phyloP scores from a whole-genome alignment of 2,113 vertebrate species.

The Bambusicola thoracicus region DNA sequence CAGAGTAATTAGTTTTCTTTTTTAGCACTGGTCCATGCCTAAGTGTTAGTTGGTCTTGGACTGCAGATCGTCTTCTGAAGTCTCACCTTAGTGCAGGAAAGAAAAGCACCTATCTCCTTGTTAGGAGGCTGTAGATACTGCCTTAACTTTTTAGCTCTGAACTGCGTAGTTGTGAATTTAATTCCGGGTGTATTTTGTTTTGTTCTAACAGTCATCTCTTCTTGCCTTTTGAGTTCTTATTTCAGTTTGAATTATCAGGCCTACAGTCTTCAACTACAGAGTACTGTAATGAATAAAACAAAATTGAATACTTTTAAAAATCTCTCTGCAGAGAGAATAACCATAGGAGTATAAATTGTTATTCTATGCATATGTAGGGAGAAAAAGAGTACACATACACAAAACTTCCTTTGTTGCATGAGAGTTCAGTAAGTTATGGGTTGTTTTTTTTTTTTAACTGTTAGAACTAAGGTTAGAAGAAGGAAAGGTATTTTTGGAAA shows the following conservation, averaged over 20 bases:
- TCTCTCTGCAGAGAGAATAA: background rate
- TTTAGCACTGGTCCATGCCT: background rate
- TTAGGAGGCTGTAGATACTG: background rate
- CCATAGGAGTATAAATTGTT: background rate
- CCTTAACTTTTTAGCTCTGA: background rate
- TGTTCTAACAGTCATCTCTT: background rate
- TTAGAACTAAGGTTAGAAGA: background rate
- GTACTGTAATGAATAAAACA: background rate
- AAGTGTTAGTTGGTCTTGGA: background rate
- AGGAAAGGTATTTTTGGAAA: background rate
- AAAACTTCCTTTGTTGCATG: background rate
- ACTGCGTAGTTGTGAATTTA: background rate
- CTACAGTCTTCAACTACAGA: background rate
- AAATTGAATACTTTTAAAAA: background rate
- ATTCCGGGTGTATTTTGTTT: background rate
- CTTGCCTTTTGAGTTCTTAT: background rate
- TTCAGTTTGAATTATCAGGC: background rate
- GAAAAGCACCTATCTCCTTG: rapidly evolving
- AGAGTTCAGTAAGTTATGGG: background rate
- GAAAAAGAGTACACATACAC: background rate
- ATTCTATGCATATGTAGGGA: background rate
- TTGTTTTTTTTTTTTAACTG: background rate
- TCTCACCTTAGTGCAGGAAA: background rate
- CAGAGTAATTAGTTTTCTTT: background rate
- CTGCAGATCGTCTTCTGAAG: background rate